phyloP scores from a whole-genome alignment of 2,888 invertebrate species.

The Heterodera filipjevi region DNA sequence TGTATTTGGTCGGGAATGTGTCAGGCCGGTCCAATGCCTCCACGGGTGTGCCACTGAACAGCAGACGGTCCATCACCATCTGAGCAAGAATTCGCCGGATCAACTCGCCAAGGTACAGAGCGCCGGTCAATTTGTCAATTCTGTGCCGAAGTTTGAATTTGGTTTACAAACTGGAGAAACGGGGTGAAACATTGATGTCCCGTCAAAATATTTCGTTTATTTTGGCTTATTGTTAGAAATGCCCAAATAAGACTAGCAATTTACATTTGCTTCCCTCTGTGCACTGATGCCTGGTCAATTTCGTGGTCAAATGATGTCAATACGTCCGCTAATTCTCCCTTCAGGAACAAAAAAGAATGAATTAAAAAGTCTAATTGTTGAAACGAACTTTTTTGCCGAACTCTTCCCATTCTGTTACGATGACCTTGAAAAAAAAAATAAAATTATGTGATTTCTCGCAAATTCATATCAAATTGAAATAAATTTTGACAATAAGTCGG shows the following conservation, averaged over 20 bases:
- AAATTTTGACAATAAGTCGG: too few species aligned
- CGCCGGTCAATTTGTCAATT: slow-evolving; percentile 65
- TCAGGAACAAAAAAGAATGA: slow-evolving; percentile 18
- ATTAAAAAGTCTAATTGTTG: neutral
- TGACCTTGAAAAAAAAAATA: slow-evolving; percentile 44
- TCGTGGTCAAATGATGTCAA: slow-evolving; percentile 63
- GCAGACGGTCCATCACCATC: slow-evolving; percentile 56
- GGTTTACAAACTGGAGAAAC: neutral
- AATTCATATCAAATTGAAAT: neutral
- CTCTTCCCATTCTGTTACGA: slow-evolving; percentile 66
- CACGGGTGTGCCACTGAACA: slow-evolving; percentile 60
- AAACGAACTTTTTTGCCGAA: slow-evolving; percentile 59
- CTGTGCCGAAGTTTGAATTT: slow-evolving; percentile 31
- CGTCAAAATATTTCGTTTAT: too few species aligned
- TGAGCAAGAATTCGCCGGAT: slow-evolving; percentile 63
- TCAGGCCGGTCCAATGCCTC: slow-evolving; percentile 61
- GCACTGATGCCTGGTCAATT: slow-evolving; percentile 63
- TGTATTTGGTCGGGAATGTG: slow-evolving; percentile 65
- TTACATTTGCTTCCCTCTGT: slow-evolving; percentile 64
- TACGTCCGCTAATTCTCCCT: slow-evolving; percentile 62
- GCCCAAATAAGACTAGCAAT: slow-evolving; percentile 39
- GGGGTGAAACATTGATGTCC: too few species aligned
- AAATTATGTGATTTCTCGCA: neutral
- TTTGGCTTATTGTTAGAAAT: too few species aligned
- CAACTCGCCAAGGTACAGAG: slow-evolving; percentile 65